phyloP scores from a whole-genome alignment of 2,888 invertebrate genomes.

The Fragum sueziense region DNA sequence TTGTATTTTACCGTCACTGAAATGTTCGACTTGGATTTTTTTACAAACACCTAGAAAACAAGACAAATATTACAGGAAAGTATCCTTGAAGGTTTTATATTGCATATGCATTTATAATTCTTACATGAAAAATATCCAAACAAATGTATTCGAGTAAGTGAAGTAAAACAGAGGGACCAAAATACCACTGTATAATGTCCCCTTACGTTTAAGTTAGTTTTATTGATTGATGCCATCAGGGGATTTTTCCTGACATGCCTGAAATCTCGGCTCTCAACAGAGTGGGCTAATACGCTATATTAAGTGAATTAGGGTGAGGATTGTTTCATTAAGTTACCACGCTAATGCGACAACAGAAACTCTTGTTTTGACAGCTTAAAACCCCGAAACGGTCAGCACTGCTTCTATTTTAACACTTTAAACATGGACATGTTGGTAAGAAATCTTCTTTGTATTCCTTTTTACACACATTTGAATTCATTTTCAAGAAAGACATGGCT shows the following conservation, averaged over 20 bases:
- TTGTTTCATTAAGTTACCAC: constrained; percentile 11
- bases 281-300: neutral
- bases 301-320: constrained; percentile 12
- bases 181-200: no score
- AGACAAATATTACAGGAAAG: no score
- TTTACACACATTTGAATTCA: neutral
- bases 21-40: no score
- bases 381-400: neutral
- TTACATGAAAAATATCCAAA: no score
- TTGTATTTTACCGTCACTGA: no score
- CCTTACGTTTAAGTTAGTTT: neutral
- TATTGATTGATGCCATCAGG: constrained; percentile 2
- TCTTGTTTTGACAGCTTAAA: neutral
- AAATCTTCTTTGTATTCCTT: neutral
- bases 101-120: no score
- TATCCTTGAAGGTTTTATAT: no score
- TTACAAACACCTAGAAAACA: no score
- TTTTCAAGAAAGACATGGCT: no score
- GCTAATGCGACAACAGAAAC: constrained; percentile 14
- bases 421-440: neutral
- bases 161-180: no score
- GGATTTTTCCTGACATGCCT: neutral
- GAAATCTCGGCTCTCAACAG: constrained; percentile 11
- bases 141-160: no score
- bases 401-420: neutral